Evolutionary conservation across 2,113 vertebrate genomes (phyloP).

Genomic region (Hypomesus transpacificus): DNA sequence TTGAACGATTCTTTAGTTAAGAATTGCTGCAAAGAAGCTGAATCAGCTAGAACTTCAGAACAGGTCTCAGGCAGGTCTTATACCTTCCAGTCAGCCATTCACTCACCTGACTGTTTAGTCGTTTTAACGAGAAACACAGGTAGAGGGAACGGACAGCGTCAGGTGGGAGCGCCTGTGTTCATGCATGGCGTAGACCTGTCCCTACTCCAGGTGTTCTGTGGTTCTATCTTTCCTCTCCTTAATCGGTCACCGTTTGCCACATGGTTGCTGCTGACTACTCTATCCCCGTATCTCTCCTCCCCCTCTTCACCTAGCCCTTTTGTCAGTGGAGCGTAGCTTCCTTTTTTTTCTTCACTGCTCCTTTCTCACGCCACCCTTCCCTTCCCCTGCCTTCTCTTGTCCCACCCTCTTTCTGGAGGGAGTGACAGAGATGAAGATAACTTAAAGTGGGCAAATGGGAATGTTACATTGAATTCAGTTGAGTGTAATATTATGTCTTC

Average conservation of each 20-base stretch:
- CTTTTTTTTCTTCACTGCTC: background rate
- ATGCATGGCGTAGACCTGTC: background rate
- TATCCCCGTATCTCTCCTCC: conserved; percentile 3
- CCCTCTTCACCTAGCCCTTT: background rate
- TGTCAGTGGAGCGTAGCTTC: background rate
- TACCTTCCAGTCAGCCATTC: background rate
- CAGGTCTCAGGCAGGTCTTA: background rate
- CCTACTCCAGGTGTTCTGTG: background rate
- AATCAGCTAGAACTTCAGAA: background rate
- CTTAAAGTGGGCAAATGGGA: background rate
- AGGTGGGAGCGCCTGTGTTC: background rate
- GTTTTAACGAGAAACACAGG: background rate
- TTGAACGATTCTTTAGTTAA: no score
- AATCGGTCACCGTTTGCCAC: background rate
- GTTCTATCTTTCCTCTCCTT: background rate
- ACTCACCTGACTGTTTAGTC: background rate
- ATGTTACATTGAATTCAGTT: background rate
- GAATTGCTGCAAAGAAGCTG: background rate
- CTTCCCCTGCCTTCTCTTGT: background rate
- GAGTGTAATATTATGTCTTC: background rate
- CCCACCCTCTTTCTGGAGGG: background rate
- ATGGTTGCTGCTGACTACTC: background rate
- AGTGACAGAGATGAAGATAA: background rate
- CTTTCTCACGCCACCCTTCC: background rate
- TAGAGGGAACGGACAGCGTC: background rate